phyloP scores from a whole-genome alignment of 1,140 invertebrate genomes.

The Harlomillsia oculata region DNA sequence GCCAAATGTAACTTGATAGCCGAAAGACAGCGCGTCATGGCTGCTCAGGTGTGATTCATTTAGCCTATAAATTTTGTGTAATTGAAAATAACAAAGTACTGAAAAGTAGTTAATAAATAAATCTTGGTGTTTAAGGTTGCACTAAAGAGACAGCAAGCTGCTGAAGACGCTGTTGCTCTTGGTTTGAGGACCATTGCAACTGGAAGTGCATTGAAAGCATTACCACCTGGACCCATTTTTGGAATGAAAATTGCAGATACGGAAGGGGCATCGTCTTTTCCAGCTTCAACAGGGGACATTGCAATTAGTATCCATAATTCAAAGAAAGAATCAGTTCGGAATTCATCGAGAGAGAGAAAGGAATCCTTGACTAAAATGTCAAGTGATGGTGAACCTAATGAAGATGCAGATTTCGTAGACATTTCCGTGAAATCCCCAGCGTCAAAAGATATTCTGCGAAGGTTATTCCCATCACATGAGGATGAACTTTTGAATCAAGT shows the following conservation, averaged over 20 bases:
- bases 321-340: background rate
- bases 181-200: conserved; percentile 82
- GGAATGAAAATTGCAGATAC: conserved; percentile 46
- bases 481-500: conserved; percentile 30
- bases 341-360: background rate
- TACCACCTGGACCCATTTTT: conserved; percentile 85
- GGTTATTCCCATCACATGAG: conserved; percentile 33
- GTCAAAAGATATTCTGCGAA: conserved; percentile 31
- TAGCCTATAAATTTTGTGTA: background rate
- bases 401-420: no score
- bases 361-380: background rate
- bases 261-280: no score
- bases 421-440: conserved; percentile 8
- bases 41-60: conserved; percentile 65
- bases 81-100: background rate
- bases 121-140: conserved; percentile 61
- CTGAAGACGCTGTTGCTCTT: conserved; percentile 90
- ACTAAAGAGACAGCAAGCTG: conserved; percentile 89
- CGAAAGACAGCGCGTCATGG: conserved; percentile 93
- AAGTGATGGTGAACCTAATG: background rate
- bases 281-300: background rate
- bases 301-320: background rate
- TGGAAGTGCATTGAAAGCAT: conserved; percentile 63
- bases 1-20: conserved; percentile 67
- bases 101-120: no score